Conservation (phyloP, 1,140 invertebrate species). For the Whitmania pigra region DNA sequence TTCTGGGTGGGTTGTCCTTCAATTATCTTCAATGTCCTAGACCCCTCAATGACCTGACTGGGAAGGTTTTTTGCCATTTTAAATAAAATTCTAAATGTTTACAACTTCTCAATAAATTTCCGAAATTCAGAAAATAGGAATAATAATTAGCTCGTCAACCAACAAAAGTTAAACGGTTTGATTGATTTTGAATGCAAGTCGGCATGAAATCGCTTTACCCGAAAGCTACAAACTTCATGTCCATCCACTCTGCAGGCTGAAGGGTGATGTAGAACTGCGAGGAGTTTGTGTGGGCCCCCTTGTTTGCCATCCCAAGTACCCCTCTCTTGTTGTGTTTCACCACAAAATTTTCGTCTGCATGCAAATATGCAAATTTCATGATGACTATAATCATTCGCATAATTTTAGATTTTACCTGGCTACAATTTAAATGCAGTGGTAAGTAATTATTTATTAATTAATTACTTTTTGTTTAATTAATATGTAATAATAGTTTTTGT, state of each 20-base stretch:
- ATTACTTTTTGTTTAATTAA: slow-evolving; percentile 11
- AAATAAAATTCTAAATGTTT: too few relatives aligned
- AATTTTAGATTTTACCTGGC: neutral
- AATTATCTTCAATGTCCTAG: slow-evolving; percentile 37
- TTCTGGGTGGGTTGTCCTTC: slow-evolving; percentile 39
- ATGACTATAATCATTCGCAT: neutral
- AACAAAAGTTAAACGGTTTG: too few relatives aligned
- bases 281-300: slow-evolving; percentile 40
- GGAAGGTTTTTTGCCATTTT: slow-evolving; percentile 16
- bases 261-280: slow-evolving; percentile 44
- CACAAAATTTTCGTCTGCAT: slow-evolving; percentile 42
- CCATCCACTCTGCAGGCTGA: slow-evolving; percentile 38
- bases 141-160: too few relatives aligned
- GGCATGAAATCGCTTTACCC: slow-evolving; percentile 26
- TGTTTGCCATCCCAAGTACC: slow-evolving; percentile 43
- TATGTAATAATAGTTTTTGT: neutral
- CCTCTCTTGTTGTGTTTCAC: slow-evolving; percentile 37
- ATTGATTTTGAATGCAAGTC: neutral
- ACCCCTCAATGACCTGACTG: slow-evolving; percentile 43
- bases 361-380: too few relatives aligned
- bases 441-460: neutral
- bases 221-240: slow-evolving; percentile 44
- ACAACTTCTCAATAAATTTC: too few relatives aligned
- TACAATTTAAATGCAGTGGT: neutral
- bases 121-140: too few relatives aligned